phyloP scores from a whole-genome alignment of 2,888 invertebrate species.

The Himalopsyche tibetana region DNA sequence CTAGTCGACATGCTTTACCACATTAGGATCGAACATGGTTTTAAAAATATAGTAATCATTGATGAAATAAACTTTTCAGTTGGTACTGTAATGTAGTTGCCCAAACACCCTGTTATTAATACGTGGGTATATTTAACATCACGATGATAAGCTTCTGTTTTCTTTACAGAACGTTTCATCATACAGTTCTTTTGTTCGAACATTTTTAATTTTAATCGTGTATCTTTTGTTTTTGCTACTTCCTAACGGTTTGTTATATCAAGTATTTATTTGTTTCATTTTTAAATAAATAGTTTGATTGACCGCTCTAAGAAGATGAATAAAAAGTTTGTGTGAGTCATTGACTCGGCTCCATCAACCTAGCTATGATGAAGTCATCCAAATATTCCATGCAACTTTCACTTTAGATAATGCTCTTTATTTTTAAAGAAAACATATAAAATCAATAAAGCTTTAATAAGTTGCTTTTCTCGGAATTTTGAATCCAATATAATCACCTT shows the following conservation, averaged over 20 bases:
- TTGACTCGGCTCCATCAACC: not conserved
- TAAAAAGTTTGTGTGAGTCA: not conserved
- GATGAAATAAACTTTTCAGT: too few species aligned
- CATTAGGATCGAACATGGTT: too few species aligned
- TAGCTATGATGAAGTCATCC: not conserved
- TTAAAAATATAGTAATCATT: too few species aligned
- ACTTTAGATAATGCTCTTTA: not conserved
- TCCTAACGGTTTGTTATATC: conserved; percentile 14
- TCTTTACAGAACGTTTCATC: conserved; percentile 59
- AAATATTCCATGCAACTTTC: not conserved
- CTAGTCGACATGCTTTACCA: too few species aligned
- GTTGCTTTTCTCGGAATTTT: too few species aligned
- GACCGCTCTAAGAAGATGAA: not conserved
- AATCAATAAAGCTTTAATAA: too few species aligned
- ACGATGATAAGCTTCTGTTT: conserved; percentile 63
- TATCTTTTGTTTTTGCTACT: conserved; percentile 1
- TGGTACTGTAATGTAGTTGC: not conserved
- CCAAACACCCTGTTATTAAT: conserved; percentile 45
- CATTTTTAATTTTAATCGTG: conserved; percentile 25
- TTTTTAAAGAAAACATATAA: too few species aligned
- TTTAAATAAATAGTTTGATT: conserved; percentile 11
- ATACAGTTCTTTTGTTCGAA: conserved; percentile 58
- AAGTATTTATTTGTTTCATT: conserved; percentile 40
- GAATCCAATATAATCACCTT: too few species aligned
- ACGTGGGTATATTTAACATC: conserved; percentile 58